Base-by-base conservation (phyloP, 2,113 vertebrate species). In the Lampris megalopsis region DNA sequence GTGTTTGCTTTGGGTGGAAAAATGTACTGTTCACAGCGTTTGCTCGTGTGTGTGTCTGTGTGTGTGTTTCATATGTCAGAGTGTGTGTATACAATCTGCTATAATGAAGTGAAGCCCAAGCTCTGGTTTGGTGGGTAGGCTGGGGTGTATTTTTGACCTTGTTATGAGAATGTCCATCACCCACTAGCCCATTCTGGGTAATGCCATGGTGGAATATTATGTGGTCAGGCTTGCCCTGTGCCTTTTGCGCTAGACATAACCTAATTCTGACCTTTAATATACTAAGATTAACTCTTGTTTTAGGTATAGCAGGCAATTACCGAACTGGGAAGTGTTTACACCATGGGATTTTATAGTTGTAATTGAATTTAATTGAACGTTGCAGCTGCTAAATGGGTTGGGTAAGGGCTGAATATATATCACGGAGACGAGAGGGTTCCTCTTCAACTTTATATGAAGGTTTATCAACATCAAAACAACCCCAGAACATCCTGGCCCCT, bases 1-100 rank as follows among this genome's bases (percentile, higher is more conserved):
- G 57, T 59, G 57, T 57, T n/a, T 40, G 37, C 8, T 7, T 40
- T 38, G 68, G 68, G 66, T 80, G 79, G 71, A 83, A 87, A 80
- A 82, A 42, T 71, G 9, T 36, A 40, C 36, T 3, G 7, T 10
- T 11, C 59, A 40, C 74, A 69, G 68, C 66, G 71, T 80, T 53
- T 84, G 42, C 40, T 53, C 68, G 24, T 57, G 13, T 61, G 66
- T 77, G 10, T 70, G 61, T 75, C 80, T 82, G 84, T 60, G 61
- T 77, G 86, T 75, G 63, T 71, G 54, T 80, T 57, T 62, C 56
- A 42, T 36, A 57, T 41, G 54, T 71, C 57, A 4, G 49, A 53
- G 37, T 35, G 50, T 53, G 75, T 61, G 7, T 70, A 52, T n/a
- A 80, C 62, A 9, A 71, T 73, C 69, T 68, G 9, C 38, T 35